phyloP scores from a whole-genome alignment of 1,140 invertebrate genomes.

The Lysiphlebus fabarum region DNA sequence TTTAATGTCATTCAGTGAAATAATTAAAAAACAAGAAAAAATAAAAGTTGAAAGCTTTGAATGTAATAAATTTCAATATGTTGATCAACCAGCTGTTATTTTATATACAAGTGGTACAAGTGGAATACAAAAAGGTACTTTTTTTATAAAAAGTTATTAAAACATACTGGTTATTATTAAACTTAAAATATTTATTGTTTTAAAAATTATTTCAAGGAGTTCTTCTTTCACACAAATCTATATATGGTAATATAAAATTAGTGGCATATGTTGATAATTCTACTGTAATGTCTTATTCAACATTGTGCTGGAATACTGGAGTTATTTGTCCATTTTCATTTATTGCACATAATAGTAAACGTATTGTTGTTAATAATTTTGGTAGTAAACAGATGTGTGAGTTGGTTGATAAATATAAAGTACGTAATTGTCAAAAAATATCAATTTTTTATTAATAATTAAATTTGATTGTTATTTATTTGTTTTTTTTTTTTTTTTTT shows the following conservation, averaged over 20 bases:
- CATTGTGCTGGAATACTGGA: slow-evolving; percentile 14
- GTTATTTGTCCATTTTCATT: not conserved
- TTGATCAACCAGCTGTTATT: slow-evolving; percentile 27
- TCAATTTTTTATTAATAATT: not conserved
- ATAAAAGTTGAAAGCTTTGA: slow-evolving; percentile 20
- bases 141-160: slow-evolving; percentile 14
- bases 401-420: slow-evolving; percentile 19
- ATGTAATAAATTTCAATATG: slow-evolving; percentile 15
- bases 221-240: too few relatives aligned
- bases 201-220: not conserved
- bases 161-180: too few relatives aligned
- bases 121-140: slow-evolving; percentile 27
- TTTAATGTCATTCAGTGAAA: slow-evolving; percentile 7
- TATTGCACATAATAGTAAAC: not conserved
- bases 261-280: too few relatives aligned
- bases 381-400: not conserved
- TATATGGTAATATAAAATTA: too few relatives aligned
- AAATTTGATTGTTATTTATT: not conserved
- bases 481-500: not conserved
- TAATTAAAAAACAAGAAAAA: slow-evolving; percentile 10
- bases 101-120: slow-evolving; percentile 26
- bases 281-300: slow-evolving; percentile 4
- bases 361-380: slow-evolving; percentile 2
- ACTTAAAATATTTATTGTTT: slow-evolving; percentile 11
- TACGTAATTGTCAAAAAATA: slow-evolving; percentile 4